Evolutionary conservation across 2,797 vertebrate genomes (phyloP).

Genomic region (Sebastes cheni): DNA sequence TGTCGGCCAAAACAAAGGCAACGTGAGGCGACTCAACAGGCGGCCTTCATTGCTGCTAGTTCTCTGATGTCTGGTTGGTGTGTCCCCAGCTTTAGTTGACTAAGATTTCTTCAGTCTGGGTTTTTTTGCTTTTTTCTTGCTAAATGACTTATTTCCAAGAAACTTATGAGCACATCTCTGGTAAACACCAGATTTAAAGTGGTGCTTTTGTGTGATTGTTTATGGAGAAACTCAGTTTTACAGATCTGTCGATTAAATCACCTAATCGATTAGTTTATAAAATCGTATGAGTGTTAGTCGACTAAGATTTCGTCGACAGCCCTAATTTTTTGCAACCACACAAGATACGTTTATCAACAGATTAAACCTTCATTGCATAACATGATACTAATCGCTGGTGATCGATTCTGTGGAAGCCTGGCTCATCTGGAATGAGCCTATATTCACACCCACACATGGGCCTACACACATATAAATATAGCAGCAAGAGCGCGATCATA

Average conservation of each 20-base stretch:
- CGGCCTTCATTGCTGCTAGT: too few relatives aligned
- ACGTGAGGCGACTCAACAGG: too few relatives aligned
- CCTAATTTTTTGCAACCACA: background rate
- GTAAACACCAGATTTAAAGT: too few relatives aligned
- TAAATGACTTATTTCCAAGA: too few relatives aligned
- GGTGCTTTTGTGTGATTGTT: too few relatives aligned
- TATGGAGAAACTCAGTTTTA: background rate
- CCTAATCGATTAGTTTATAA: background rate
- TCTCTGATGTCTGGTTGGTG: too few relatives aligned
- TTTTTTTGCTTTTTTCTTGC: too few relatives aligned
- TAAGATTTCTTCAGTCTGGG: too few relatives aligned
- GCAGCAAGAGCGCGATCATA: conserved; percentile 9
- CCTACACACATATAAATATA: conserved; percentile 37
- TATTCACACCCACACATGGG: conserved; percentile 42
- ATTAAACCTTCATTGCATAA: background rate
- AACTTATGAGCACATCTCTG: too few relatives aligned
- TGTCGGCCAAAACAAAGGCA: too few relatives aligned
- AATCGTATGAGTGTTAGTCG: background rate
- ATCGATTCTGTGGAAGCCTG: background rate
- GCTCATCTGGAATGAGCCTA: background rate
- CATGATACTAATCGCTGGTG: background rate
- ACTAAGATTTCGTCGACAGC: too few relatives aligned
- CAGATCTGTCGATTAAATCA: background rate
- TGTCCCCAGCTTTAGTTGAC: too few relatives aligned
- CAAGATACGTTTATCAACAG: background rate